These are phyloP conservation scores for Orthonevra nobilis DNA, from an alignment of 2,888 invertebrate genomes.

Conservation along the genomic window DNA sequence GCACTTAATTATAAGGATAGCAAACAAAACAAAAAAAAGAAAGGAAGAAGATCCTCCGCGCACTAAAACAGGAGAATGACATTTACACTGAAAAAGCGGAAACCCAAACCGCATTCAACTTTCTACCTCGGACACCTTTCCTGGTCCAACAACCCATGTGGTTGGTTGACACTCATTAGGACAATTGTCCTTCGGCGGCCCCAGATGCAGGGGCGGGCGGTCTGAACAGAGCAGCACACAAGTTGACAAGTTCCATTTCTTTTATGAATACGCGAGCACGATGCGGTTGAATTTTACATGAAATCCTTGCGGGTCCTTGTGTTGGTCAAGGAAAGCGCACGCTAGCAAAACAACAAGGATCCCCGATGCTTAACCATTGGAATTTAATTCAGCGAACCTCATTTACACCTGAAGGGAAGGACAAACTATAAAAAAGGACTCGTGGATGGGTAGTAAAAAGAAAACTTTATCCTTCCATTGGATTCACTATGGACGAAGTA, in stretches of 20 bases:
- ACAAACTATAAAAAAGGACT: constrained; percentile 11
- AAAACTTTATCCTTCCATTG: constrained; percentile 53
- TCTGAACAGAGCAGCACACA: neutral
- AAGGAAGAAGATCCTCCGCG: neutral
- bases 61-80: constrained; percentile 44
- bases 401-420: constrained; percentile 60
- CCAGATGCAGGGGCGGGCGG: too few relatives aligned
- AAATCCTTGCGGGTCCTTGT: too few relatives aligned
- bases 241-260: constrained; percentile 26
- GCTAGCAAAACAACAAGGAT: constrained; percentile 9
- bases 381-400: constrained; percentile 35
- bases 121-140: constrained; percentile 14
- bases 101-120: constrained; percentile 51
- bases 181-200: constrained; percentile 43
- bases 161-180: constrained; percentile 65
- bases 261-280: neutral
- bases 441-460: constrained; percentile 2
- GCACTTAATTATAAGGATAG: constrained; percentile 62
- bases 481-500: neutral
- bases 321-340: constrained; percentile 31
- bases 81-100: constrained; percentile 54
- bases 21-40: neutral
- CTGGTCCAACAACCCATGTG: constrained; percentile 12
- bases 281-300: neutral
- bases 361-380: constrained; percentile 12